A percentile compares a stretch with the other conserved stretches of the same genome.
Conservation (phyloP, 2,888 invertebrate species). For the Margaritifera margaritifera region DNA sequence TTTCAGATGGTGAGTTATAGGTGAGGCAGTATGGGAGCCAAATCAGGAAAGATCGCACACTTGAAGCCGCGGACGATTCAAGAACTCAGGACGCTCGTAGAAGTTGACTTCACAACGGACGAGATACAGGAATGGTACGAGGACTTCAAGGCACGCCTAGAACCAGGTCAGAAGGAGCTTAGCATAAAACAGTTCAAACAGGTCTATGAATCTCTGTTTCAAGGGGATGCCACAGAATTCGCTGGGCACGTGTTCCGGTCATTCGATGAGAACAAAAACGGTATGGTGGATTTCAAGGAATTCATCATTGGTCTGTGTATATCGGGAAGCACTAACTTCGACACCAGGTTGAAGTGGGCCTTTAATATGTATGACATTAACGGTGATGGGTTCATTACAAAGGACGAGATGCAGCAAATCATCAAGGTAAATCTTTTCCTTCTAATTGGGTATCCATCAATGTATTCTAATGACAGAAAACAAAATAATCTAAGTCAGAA, state of each 20-base stretch:
- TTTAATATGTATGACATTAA: constrained; percentile 49
- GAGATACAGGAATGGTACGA: no score
- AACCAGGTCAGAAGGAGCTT: constrained; percentile 28
- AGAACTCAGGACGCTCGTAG: no score
- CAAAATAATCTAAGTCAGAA: no score
- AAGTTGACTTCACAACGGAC: no score
- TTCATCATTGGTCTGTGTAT: constrained; percentile 43
- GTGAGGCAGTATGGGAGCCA: no score
- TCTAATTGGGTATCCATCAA: no score
- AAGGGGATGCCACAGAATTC: constrained; percentile 38
- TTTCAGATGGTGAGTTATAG: no score
- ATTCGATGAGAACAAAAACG: constrained; percentile 41
- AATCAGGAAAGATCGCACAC: no score
- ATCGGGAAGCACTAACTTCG: constrained; percentile 33
- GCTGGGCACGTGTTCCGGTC: constrained; percentile 45
- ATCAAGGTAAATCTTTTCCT: constrained; percentile 17
- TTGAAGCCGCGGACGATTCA: no score
- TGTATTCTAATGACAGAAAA: no score
- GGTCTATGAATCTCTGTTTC: constrained; percentile 37
- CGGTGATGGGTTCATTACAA: constrained; percentile 42
- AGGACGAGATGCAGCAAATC: constrained; percentile 43
- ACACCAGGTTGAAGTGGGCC: constrained; percentile 45
- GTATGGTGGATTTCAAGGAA: constrained; percentile 42
- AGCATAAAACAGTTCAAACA: constrained; percentile 36
- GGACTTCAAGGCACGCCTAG: neutral